These are phyloP conservation scores for Drosophila siamana DNA, from an alignment of 2,888 invertebrate species.

Conservation along the genomic window DNA sequence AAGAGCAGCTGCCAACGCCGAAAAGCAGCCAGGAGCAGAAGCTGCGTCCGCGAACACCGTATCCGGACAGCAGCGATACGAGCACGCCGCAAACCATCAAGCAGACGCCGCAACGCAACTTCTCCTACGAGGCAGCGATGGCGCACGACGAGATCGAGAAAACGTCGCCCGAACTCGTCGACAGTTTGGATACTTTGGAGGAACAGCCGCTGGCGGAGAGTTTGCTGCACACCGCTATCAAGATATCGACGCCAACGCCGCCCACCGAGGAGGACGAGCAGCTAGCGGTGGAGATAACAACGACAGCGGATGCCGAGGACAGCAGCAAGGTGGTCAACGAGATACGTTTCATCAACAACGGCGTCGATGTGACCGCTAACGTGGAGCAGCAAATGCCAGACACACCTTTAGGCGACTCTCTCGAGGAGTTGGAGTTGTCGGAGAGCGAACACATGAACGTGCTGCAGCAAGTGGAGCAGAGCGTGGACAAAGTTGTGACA, in stretches of 20 bases:
- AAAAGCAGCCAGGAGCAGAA: slow-evolving; percentile 64
- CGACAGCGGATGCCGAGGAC: slow-evolving; percentile 78
- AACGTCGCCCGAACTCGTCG: slow-evolving; percentile 75
- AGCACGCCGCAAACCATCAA: slow-evolving; percentile 74
- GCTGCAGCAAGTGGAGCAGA: slow-evolving; percentile 51
- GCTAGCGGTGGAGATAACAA: slow-evolving; percentile 82
- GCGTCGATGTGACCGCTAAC: slow-evolving; percentile 84
- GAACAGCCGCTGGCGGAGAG: slow-evolving; percentile 49
- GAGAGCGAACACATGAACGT: slow-evolving; percentile 56
- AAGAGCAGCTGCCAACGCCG: slow-evolving; percentile 32
- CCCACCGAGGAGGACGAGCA: slow-evolving; percentile 84
- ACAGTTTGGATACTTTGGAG: slow-evolving; percentile 78
- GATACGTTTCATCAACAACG: slow-evolving; percentile 85
- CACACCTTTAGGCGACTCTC: slow-evolving; percentile 56
- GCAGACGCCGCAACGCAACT: slow-evolving; percentile 76
- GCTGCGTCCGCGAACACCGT: slow-evolving; percentile 83
- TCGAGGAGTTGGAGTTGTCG: slow-evolving; percentile 64
- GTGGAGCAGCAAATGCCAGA: slow-evolving; percentile 72
- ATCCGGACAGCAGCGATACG: slow-evolving; percentile 77
- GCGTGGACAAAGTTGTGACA: slow-evolving; percentile 55
- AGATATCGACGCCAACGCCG: slow-evolving; percentile 69
- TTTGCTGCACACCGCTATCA: slow-evolving; percentile 44
- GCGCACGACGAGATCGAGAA: slow-evolving; percentile 75
- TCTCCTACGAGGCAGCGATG: slow-evolving; percentile 80
- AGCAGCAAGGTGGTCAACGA: slow-evolving; percentile 82